phyloP scores from a whole-genome alignment of 2,113 vertebrate genomes.

The Tachysurus fulvidraco region DNA sequence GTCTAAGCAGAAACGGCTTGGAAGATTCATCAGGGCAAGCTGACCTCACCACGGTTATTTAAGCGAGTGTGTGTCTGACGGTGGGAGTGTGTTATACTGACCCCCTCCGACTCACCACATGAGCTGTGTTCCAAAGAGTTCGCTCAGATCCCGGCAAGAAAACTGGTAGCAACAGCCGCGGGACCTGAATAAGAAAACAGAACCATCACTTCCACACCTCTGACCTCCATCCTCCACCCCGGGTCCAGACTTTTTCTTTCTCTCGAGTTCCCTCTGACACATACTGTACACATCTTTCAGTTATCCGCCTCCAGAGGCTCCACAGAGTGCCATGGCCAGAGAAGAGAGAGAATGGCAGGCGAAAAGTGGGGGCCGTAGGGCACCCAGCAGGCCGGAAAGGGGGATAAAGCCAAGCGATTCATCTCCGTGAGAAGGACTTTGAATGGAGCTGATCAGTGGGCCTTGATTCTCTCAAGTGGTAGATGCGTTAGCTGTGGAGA shows the following conservation, averaged over 20 bases:
- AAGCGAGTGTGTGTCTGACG: constrained; percentile 84
- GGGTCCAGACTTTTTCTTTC: neutral
- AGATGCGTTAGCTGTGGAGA: neutral
- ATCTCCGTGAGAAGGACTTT: constrained; percentile 31
- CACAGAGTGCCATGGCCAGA: constrained; percentile 28
- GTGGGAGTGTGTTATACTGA: constrained; percentile 69
- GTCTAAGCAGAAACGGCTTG: constrained; percentile 36
- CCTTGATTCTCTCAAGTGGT: neutral
- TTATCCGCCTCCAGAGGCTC: constrained; percentile 18
- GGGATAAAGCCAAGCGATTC: constrained; percentile 40
- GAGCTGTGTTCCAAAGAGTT: constrained; percentile 80
- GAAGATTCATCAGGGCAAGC: constrained; percentile 67
- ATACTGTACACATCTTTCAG: constrained; percentile 16
- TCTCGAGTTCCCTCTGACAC: constrained; percentile 56
- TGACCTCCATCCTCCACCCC: too few species aligned
- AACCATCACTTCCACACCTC: neutral
- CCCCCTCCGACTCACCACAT: constrained; percentile 80
- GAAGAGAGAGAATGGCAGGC: constrained; percentile 36
- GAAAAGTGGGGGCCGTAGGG: constrained; percentile 12
- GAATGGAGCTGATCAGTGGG: constrained; percentile 31
- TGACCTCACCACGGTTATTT: constrained; percentile 80
- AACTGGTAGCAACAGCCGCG: constrained; percentile 79
- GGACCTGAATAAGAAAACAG: constrained; percentile 64
- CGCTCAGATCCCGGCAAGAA: constrained; percentile 83
- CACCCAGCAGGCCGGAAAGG: constrained; percentile 34